Base-by-base conservation (phyloP, 2,113 vertebrate genomes). In the Polypterus senegalus region DNA sequence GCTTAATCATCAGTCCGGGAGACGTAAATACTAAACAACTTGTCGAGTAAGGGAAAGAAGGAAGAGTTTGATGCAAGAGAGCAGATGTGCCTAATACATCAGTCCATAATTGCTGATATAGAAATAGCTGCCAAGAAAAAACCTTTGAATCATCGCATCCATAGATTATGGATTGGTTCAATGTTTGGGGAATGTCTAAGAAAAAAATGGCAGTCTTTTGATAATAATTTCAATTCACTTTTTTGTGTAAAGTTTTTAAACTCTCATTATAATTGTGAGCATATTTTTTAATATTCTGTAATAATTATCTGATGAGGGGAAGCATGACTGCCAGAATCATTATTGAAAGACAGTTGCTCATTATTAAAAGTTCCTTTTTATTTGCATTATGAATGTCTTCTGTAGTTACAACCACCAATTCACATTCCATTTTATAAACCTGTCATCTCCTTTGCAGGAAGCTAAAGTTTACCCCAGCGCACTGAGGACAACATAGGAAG, bases 1-100 rank as follows among this genome's bases (percentile, higher is more conserved):
- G 73, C 77, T 77, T 79, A 78, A 82, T 89, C 80, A 88, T 86
- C 88, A 86, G 69, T 87, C 69, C 71, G 76, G 70, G 77, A 77
- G 79, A 83, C 75, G 71, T 83, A 88, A 87, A 89, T 85, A 80
- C 52, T 73, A 72, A 68, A 46, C 65, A 72, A 73, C 73, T 83
- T 85, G 79, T 81, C 70, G 76, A 83, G 73, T 81, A 79, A 87
- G 79, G 74, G 77, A 79, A 83, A 87, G 73, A 73, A 78, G 78
- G 65, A 66, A 73, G 47, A 58, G 69, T 73, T 74, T 84, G 76
- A 82, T 77, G 73, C 73, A 80, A 66, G 72, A 77, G 65, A 85
- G 74, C 79, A 88, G 77, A 86, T 88, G 79, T 79, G 72, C 69
- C 73, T 65, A 67, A 78, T 65, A 69, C 75, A 77, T 70, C 68